Evolutionary conservation across 2,888 invertebrate genomes (phyloP), one percentile per base, ranked within the genome.

Genomic region (Deladenus siricidicola): DNA sequence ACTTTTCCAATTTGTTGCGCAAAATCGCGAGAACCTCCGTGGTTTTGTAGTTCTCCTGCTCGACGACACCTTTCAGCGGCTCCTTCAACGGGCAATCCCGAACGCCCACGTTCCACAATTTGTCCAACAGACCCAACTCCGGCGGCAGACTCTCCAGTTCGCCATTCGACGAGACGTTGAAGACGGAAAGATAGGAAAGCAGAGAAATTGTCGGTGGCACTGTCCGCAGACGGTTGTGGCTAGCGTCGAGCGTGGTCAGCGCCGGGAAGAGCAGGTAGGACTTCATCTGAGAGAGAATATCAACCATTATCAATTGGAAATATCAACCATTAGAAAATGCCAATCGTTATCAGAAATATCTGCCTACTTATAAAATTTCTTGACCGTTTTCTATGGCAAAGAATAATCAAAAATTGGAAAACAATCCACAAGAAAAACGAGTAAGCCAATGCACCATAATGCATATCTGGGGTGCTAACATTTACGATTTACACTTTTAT

Each of bases 101-200:
- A 2, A 93, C 88, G 80, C 90, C 91, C 43, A 98, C 83, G 82
- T 92, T 94, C 94, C 96, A 96, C 43, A 98, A 84, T n/a, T 91
- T 86, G 0, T 88, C 88, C 1, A 96, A 84, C 6, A 93, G 83
- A 0, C 98, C 96, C 86, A 98, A 88, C 80, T 93, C 90, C 0
- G 94, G 88, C 0, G 96, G 96, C 56, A 98, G 84, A 10, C 47
- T 58, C n/a, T 65, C 66, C 39, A 71, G 49, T 4, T 61, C 63
- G 1, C 83, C 82, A 78, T 91, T 92, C 48, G 88, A 87, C 76
- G 89, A 89, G 51, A 96, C 85, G 80, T 93, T 94, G 43, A 96
- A 84, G 43, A 94, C 92, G n/a, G 92, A 90, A 2, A 98, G 83
- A 79, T 89, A 88, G 62, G 84, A 84, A 3, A 94, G 84, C 78